Conservation (phyloP, 2,113 vertebrate genomes). For the Lagenorhynchus albirostris region DNA sequence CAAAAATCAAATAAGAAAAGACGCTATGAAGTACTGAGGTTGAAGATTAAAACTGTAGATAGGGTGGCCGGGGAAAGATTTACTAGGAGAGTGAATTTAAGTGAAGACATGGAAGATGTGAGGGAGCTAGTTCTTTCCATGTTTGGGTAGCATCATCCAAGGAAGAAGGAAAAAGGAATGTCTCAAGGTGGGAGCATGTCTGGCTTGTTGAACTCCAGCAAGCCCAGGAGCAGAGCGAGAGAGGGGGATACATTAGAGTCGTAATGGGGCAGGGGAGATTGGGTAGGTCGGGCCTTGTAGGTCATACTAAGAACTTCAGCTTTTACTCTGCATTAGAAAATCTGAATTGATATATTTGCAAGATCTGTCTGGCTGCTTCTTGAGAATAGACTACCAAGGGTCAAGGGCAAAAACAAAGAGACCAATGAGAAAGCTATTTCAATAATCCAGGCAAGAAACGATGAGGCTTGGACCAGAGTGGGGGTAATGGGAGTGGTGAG, state of each 20-base stretch:
- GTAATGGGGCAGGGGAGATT: not conserved
- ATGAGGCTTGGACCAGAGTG: not conserved
- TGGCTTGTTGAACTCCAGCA: not conserved
- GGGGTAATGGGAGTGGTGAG: not conserved
- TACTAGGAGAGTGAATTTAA: not conserved
- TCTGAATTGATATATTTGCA: not conserved
- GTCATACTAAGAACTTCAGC: not conserved
- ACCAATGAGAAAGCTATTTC: not conserved
- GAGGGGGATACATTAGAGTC: accelerated
- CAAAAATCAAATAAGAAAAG: not conserved
- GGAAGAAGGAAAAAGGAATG: not conserved
- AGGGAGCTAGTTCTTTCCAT: not conserved
- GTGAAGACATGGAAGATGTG: not conserved
- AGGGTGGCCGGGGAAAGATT: not conserved
- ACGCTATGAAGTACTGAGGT: not conserved
- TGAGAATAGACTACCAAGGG: not conserved
- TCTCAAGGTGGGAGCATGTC: not conserved
- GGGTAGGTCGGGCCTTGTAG: not conserved
- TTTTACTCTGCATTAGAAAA: not conserved
- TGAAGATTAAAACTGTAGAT: not conserved
- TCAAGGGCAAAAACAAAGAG: not conserved
- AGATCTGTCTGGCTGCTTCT: not conserved
- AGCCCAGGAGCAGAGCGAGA: not conserved
- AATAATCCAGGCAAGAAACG: not conserved
- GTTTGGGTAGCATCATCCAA: not conserved